These are phyloP conservation scores for Polydesmus complanatus DNA, from an alignment of 2,888 invertebrate genomes.

Conservation along the genomic window DNA sequence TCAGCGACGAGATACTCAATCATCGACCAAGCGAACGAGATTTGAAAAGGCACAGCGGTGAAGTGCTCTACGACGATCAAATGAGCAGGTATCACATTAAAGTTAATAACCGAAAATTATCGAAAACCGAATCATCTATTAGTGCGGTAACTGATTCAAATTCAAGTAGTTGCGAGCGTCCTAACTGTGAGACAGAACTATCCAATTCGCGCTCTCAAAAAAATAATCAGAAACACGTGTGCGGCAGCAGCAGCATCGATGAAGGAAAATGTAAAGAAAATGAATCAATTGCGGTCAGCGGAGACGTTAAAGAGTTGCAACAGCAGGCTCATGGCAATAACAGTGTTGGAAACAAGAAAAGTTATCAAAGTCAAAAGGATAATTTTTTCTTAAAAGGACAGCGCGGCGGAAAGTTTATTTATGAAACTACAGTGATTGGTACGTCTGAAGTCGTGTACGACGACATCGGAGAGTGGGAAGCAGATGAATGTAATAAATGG, in stretches of 20 bases:
- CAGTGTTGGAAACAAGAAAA: not conserved
- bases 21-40: conserved; percentile 19
- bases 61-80: conserved; percentile 22
- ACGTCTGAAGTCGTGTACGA: conserved; percentile 67
- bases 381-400: conserved; percentile 14
- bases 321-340: not conserved
- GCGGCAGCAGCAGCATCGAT: not conserved
- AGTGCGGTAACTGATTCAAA: not conserved
- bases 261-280: not conserved
- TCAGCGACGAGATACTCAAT: conserved; percentile 31
- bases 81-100: conserved; percentile 17
- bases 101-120: not conserved
- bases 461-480: conserved; percentile 52
- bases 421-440: conserved; percentile 49
- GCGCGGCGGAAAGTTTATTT: conserved; percentile 31
- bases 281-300: not conserved
- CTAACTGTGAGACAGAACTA: not conserved
- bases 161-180: not conserved
- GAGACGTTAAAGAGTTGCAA: not conserved
- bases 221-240: not conserved
- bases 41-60: conserved; percentile 20
- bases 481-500: conserved; percentile 15
- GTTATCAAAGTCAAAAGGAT: not conserved
- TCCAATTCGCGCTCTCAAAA: not conserved
- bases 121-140: not conserved